Conservation (phyloP, 2,888 invertebrate genomes). For the Cantharis rustica region DNA sequence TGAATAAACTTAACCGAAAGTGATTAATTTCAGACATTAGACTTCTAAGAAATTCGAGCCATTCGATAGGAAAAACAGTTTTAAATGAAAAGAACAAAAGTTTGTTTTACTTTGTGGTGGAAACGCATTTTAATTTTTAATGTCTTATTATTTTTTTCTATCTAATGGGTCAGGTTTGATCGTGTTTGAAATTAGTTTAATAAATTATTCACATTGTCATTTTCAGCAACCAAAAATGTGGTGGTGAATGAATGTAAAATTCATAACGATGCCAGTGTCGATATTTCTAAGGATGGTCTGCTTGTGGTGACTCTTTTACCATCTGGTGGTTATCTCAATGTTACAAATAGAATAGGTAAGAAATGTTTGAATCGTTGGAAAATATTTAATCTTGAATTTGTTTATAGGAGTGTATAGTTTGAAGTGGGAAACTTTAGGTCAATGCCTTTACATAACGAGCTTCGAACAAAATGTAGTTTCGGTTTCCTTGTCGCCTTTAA, state of each 20-base stretch:
- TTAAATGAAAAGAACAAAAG: too few species aligned
- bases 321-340: conserved; percentile 68
- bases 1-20: too few species aligned
- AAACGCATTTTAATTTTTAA: too few species aligned
- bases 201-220: background rate
- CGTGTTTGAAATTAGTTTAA: too few species aligned
- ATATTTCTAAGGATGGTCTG: conserved; percentile 79
- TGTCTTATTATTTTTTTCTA: too few species aligned
- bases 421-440: conserved; percentile 73
- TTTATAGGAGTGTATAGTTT: conserved; percentile 76
- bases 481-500: conserved; percentile 82
- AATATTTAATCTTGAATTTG: background rate
- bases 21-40: too few species aligned
- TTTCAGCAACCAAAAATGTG: conserved; percentile 71
- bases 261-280: conserved; percentile 86
- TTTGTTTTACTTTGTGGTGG: too few species aligned
- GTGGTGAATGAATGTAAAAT: conserved; percentile 82
- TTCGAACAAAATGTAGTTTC: conserved; percentile 82
- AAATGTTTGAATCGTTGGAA: conserved; percentile 7
- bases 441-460: conserved; percentile 77
- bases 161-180: too few species aligned
- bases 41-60: too few species aligned
- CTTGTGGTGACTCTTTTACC: conserved; percentile 78
- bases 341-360: conserved; percentile 74
- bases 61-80: too few species aligned